A percentile compares a stretch with the other conserved stretches of the same genome.
These are phyloP conservation scores for Strigamia maritima DNA, from an alignment of 2,888 invertebrate species.

Conservation along the genomic window DNA sequence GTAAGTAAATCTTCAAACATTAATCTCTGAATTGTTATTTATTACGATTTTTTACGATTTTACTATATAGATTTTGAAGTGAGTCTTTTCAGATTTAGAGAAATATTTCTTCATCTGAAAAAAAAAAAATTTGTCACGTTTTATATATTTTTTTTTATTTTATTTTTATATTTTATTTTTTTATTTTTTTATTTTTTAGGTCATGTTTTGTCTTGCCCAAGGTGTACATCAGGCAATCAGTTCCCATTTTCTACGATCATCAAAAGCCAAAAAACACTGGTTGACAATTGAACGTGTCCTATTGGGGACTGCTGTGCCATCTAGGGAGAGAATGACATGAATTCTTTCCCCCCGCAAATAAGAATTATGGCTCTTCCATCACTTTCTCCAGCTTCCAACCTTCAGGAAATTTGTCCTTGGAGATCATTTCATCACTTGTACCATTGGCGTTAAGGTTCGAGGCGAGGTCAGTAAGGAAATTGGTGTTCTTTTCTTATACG, in stretches of 20 bases:
- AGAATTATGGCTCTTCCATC: slow-evolving; percentile 15
- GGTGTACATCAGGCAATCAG: slow-evolving; percentile 10
- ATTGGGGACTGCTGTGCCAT: neutral
- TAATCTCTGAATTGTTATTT: neutral
- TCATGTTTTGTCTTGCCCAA: slow-evolving; percentile 1
- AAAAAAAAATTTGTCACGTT: neutral
- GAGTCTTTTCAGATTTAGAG: slow-evolving; percentile 5
- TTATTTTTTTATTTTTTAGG: neutral
- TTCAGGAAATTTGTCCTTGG: slow-evolving; percentile 12
- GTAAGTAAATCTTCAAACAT: slow-evolving; percentile 5
- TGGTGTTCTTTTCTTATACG: neutral
- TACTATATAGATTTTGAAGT: neutral
- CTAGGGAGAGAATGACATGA: slow-evolving; percentile 1
- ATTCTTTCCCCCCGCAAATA: slow-evolving; percentile 1
- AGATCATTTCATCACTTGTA: slow-evolving; percentile 15
- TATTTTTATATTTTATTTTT: neutral
- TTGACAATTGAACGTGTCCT: slow-evolving; percentile 10
- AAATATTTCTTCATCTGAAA: slow-evolving; percentile 1
- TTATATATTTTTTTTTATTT: neutral
- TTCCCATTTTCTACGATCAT: neutral
- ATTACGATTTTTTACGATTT: neutral
- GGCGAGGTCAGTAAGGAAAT: slow-evolving; percentile 15
- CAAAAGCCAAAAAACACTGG: slow-evolving; percentile 15
- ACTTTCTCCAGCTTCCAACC: slow-evolving; percentile 6
- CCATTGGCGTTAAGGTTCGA: slow-evolving; percentile 15